Percentiles rank a stretch among this genome's conserved stretches.
phyloP scores from a whole-genome alignment of 2,888 invertebrate species.

The Agonopterix subpropinquella region DNA sequence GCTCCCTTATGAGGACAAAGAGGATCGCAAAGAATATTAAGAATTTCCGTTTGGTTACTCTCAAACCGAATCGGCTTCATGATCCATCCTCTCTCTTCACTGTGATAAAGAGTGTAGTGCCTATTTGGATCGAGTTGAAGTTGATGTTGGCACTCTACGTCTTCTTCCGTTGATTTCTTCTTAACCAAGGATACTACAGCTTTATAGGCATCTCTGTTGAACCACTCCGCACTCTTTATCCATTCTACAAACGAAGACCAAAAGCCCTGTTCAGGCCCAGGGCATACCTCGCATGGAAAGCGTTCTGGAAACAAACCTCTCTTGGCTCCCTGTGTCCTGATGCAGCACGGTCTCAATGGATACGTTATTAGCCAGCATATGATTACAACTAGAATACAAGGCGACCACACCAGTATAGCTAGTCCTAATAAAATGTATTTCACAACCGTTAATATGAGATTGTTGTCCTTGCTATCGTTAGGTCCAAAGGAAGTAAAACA shows the following conservation, averaged over 20 bases:
- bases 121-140: conserved; percentile 23
- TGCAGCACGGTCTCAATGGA: conserved; percentile 18
- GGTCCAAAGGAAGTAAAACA: no score
- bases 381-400: conserved; percentile 30
- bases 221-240: conserved; percentile 12
- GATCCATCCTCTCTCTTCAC: conserved; percentile 32
- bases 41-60: neutral
- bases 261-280: conserved; percentile 1
- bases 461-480: no score
- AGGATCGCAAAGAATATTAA: no score
- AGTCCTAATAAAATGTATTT: conserved; percentile 25
- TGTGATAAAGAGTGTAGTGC: conserved; percentile 28
- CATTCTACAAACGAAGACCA: conserved; percentile 9
- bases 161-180: neutral
- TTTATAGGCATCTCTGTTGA: neutral
- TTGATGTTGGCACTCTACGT: neutral
- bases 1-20: neutral
- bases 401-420: conserved; percentile 33
- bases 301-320: neutral
- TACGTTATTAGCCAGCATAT: conserved; percentile 31
- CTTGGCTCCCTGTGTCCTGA: neutral
- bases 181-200: neutral
- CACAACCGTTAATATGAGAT: neutral
- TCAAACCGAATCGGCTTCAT: conserved; percentile 24
- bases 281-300: neutral